Percentiles rank a stretch among this genome's conserved stretches.
Evolutionary conservation across 2,888 invertebrate genomes (phyloP).

Genomic region (Mythimna albipuncta): DNA sequence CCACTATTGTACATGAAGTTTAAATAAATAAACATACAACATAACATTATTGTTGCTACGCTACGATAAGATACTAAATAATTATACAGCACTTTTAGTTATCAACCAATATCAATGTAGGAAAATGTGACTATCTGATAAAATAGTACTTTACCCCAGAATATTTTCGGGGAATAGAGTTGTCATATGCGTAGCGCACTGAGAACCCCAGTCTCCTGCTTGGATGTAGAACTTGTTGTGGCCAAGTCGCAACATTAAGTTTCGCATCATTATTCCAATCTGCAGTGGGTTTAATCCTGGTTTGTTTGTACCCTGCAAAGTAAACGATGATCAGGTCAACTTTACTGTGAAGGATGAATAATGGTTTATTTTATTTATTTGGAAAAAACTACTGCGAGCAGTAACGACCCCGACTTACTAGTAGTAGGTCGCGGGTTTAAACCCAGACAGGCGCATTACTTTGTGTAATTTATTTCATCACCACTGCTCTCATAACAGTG

Average conservation of each 20-base stretch:
- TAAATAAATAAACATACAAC: too few relatives aligned
- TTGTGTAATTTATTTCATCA: too few relatives aligned
- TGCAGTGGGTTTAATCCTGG: conserved; percentile 91
- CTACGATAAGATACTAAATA: conserved; percentile 26
- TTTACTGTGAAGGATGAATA: background rate
- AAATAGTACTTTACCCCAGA: conserved; percentile 78
- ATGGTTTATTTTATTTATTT: too few relatives aligned
- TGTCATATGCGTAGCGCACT: conserved; percentile 91
- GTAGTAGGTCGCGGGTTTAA: too few relatives aligned
- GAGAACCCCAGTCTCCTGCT: conserved; percentile 95
- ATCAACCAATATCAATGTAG: background rate
- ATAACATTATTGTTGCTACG: conserved; percentile 9
- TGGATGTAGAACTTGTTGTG: conserved; percentile 93
- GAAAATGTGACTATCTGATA: conserved; percentile 1
- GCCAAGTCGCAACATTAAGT: conserved; percentile 94
- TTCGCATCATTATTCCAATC: conserved; percentile 91
- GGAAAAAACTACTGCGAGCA: too few relatives aligned
- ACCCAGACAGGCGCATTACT: too few relatives aligned
- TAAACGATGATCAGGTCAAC: background rate
- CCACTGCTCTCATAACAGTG: too few relatives aligned
- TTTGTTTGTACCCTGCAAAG: conserved; percentile 88
- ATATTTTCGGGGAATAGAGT: conserved; percentile 91
- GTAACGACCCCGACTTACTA: too few relatives aligned
- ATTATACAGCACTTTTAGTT: background rate
- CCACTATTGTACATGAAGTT: too few relatives aligned